These are phyloP conservation scores for Acanthopleura granulata DNA, from an alignment of 2,888 invertebrate species.

Conservation along the genomic window DNA sequence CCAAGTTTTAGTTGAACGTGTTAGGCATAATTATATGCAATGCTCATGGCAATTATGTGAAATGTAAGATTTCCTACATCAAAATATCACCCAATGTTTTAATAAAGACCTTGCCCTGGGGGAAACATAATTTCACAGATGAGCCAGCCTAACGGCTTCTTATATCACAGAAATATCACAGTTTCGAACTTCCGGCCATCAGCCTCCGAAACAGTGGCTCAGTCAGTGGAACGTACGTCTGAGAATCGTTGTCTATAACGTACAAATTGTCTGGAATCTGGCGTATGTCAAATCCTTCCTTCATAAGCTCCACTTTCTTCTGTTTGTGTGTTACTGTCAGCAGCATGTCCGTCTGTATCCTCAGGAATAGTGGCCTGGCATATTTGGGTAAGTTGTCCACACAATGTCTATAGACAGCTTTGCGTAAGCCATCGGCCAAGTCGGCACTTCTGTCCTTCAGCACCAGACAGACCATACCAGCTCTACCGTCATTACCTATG, in stretches of 20 bases:
- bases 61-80: no score
- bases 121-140: no score
- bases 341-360: conserved; percentile 27
- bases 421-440: conserved; percentile 20
- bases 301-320: conserved; percentile 27
- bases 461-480: conserved; percentile 36
- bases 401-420: conserved; percentile 23
- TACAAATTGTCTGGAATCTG: conserved; percentile 18
- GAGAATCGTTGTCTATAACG: conserved; percentile 19
- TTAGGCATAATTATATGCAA: no score
- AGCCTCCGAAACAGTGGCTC: neutral
- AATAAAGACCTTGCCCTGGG: no score
- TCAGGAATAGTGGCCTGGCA: conserved; percentile 37
- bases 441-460: conserved; percentile 19
- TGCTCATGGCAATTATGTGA: no score
- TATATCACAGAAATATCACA: neutral
- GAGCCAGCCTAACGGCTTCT: no score
- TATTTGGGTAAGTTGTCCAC: conserved; percentile 30
- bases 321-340: conserved; percentile 36
- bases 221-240: conserved; percentile 35
- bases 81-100: no score
- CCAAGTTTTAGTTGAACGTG: no score
- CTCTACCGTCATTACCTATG: conserved; percentile 20
- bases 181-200: neutral
- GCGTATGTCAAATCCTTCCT: conserved; percentile 33